phyloP scores from a whole-genome alignment of 92 coral and sea anemone genomes.

The Micromussa lordhowensis region DNA sequence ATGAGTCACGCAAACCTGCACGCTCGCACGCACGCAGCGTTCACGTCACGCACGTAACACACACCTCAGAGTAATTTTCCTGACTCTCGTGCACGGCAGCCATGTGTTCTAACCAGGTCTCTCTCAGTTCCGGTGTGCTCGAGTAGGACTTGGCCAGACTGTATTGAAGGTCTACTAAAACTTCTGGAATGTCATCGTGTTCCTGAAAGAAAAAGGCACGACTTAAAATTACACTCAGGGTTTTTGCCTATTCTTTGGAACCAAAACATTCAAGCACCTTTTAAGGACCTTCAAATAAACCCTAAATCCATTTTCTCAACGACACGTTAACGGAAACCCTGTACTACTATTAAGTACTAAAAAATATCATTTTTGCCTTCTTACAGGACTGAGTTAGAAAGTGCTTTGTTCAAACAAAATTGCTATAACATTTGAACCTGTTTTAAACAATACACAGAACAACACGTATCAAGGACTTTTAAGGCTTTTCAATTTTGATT shows the following conservation, averaged over 20 bases:
- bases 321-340: no score
- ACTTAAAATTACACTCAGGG: neutral
- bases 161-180: conserved; percentile 95
- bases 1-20: neutral
- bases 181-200: conserved; percentile 93
- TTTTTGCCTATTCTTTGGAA: neutral
- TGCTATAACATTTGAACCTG: no score
- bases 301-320: no score
- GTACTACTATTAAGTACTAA: no score
- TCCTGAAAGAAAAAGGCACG: conserved; percentile 61
- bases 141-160: conserved; percentile 99
- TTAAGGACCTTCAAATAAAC: no score
- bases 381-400: no score
- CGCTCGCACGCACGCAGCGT: neutral
- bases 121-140: conserved; percentile 94
- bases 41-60: neutral
- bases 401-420: no score
- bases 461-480: no score
- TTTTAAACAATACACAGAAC: no score
- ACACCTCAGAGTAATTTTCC: conserved; percentile 92
- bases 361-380: no score
- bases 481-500: no score
- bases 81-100: conserved; percentile 91
- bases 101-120: conserved; percentile 99
- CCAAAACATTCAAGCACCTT: neutral